Base-by-base conservation (phyloP, 2,888 invertebrate species). In the Flabesymbios commensalis region DNA sequence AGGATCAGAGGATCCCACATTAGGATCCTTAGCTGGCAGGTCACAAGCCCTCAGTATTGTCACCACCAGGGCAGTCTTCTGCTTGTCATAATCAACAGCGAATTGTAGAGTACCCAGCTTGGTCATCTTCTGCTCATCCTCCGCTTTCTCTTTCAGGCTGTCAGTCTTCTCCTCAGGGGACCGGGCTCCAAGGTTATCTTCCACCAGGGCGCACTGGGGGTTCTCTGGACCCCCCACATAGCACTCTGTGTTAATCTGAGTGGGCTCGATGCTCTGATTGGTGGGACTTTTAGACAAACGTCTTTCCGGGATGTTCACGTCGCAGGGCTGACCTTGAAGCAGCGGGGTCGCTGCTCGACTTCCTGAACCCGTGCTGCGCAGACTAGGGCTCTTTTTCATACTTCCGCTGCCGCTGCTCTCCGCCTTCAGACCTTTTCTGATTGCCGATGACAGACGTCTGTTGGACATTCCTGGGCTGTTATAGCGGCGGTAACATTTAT, bases 21-120 rank as follows among this genome's bases (percentile, higher is more conserved):
- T 88, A 0, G 90, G 89, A 79, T 93, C 92, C 75, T 91, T 90
- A 41, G 76, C 91, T 0, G 95, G 95, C 51, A 97, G 85, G 41
- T 92, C 92, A 69, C 90, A 89, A 83, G 95, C 95, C 48, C 91
- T 90, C 41, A 94, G 90, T 73, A 97, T 93, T 0, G 92, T 94
- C 24, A 97, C 94, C 73, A 93, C 90, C 73, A 97, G 85, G 0
- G 94, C 93, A 74, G 90, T 92, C 80, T 94, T 92, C 79, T 94
- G 94, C 69, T 89, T 88, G 76, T 93, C 90, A 84, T 94, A 96
- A 67, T 92, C 91, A 55, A 95, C 84, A 78, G 92, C 93, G 82
- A 96, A 96, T 74, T 93, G 90, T 75, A 96, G 85, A 64, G 92
- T 90, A 0, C 96, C 95, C 64, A 96, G 87, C 75, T 89, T 89